These are phyloP conservation scores for Scyliorhinus canicula DNA, from an alignment of 2,797 vertebrate genomes.

Conservation along the genomic window DNA sequence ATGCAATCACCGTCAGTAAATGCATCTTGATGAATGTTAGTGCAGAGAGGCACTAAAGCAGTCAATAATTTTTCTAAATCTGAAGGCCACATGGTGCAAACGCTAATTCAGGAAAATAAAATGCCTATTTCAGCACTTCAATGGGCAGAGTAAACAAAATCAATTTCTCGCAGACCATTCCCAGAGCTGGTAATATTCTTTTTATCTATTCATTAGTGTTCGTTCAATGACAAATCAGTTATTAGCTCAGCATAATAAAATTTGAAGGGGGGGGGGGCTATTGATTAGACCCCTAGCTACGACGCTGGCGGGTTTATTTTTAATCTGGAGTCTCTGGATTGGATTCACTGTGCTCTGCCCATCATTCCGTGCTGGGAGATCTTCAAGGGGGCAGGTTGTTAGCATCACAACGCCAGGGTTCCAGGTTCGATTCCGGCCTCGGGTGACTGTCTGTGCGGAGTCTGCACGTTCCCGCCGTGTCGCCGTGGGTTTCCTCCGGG, in stretches of 20 bases:
- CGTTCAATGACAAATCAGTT: conserved; percentile 1
- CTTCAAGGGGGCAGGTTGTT: too few species aligned
- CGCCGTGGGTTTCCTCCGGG: too few species aligned
- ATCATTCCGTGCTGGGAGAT: neutral
- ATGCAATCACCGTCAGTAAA: neutral
- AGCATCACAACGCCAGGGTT: too few species aligned
- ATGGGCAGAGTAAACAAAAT: conserved; percentile 2
- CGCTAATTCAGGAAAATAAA: neutral
- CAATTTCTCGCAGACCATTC: neutral
- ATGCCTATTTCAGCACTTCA: neutral
- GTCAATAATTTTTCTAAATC: neutral
- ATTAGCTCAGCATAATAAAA: neutral
- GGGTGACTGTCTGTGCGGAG: too few species aligned
- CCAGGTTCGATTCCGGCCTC: too few species aligned
- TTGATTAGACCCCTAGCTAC: neutral
- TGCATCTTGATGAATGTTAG: neutral
- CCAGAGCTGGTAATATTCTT: neutral
- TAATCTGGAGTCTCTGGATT: neutral
- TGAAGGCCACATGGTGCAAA: neutral
- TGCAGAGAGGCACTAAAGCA: neutral
- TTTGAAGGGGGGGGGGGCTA: neutral
- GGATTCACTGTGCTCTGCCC: neutral
- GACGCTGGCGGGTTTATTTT: neutral
- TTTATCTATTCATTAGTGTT: neutral
- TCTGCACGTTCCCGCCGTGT: too few species aligned